Evolutionary conservation across 2,888 invertebrate genomes (phyloP).

Genomic region (Oxytorus armatus): DNA sequence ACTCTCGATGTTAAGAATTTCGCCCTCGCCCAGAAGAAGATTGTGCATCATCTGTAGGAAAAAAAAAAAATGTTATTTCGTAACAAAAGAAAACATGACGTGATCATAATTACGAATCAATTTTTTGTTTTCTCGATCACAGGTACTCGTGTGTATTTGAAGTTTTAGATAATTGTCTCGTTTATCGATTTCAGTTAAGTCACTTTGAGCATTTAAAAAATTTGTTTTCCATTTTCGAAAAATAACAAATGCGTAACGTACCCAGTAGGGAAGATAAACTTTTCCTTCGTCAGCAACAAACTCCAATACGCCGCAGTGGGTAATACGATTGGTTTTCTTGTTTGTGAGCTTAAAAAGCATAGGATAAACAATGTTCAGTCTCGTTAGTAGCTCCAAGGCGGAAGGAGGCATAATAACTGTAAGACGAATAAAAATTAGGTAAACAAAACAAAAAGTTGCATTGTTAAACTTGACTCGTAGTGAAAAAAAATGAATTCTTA

Average conservation of each 20-base stretch:
- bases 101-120: background rate
- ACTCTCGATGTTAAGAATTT: conserved; percentile 94
- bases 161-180: no score
- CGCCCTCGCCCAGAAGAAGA: conserved; percentile 95
- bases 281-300: conserved; percentile 99
- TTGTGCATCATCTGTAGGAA: conserved; percentile 96
- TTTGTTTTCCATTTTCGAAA: no score
- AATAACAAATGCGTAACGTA: no score
- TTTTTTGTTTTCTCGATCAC: background rate
- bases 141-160: no score
- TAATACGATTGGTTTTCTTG: conserved; percentile 92
- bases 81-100: conserved; percentile 9
- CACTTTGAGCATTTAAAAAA: background rate
- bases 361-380: conserved; percentile 98
- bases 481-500: conserved; percentile 83
- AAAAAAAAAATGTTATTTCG: conserved; percentile 57
- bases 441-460: conserved; percentile 29
- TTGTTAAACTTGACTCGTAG: background rate
- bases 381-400: conserved; percentile 95
- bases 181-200: background rate
- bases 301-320: conserved; percentile 98
- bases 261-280: conserved; percentile 99
- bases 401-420: conserved; percentile 99
- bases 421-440: conserved; percentile 7
- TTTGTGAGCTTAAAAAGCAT: conserved; percentile 99